Evolutionary conservation across 2,113 vertebrate species (phyloP).

Genomic region (Nerophis lumbriciformis): DNA sequence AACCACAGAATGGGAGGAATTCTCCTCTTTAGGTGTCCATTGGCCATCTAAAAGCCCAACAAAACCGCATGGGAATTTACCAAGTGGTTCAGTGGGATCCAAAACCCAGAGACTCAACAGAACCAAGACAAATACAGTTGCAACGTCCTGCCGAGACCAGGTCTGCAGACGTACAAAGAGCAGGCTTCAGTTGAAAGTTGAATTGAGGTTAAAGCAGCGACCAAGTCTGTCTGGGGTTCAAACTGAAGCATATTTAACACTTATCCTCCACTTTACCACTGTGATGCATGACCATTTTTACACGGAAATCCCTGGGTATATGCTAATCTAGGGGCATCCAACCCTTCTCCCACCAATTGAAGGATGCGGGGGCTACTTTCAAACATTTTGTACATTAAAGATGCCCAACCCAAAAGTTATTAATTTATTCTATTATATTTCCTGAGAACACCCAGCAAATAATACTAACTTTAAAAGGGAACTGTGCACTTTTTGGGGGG

Average conservation of each 20-base stretch:
- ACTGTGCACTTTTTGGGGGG: too few relatives aligned
- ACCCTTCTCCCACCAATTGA: too few relatives aligned
- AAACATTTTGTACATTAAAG: too few relatives aligned
- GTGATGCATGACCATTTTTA: neutral
- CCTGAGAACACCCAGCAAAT: too few relatives aligned
- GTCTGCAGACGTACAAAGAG: conserved; percentile 14
- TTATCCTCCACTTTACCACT: neutral
- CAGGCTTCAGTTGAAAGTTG: conserved; percentile 6
- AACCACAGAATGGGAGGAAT: conserved; percentile 63
- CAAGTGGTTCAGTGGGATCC: conserved; percentile 19
- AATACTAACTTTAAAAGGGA: too few relatives aligned
- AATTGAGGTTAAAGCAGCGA: neutral
- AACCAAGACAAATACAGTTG: conserved; percentile 26
- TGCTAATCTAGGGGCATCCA: too few relatives aligned
- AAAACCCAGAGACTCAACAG: conserved; percentile 38
- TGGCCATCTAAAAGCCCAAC: conserved; percentile 35
- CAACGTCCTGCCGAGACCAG: conserved; percentile 25
- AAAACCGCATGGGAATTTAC: conserved; percentile 55
- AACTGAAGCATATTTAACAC: neutral
- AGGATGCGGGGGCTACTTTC: too few relatives aligned
- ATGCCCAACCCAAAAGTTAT: too few relatives aligned
- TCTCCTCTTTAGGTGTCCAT: conserved; percentile 57
- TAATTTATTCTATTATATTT: too few relatives aligned
- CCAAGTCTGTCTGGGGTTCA: neutral
- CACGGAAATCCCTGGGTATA: too few relatives aligned